Evolutionary conservation across 2,888 invertebrate species (phyloP), one percentile per base, ranked within the genome.

Genomic region (Monoplex corrugatus): DNA sequence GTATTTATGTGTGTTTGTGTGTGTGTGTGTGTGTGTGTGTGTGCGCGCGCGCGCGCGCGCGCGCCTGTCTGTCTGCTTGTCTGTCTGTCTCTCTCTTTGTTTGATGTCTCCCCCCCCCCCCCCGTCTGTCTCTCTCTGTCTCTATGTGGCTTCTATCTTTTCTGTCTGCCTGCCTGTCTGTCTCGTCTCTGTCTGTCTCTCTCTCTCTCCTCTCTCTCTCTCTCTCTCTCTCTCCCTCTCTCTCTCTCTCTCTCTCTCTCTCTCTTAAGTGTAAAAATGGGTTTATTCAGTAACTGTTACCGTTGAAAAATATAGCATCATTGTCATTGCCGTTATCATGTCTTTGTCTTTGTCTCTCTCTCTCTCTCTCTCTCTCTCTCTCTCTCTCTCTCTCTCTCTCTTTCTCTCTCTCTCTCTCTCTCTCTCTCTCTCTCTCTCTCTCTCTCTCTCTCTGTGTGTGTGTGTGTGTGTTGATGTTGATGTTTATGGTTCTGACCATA

Each of bases 391-490:
- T 68, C 23, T 78, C 19, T 78, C 40, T 78, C 40, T 3, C 10
- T 19, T 13, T 13, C 50, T 50, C 19, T 50, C 10, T 50, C 10
- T 50, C 50, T n/a, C 50, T 50, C 50, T 19, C 50, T 13, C 10
- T 13, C 50, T 50, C 10, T 50, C 50, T 50, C 8, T 50, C 50
- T 50, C 10, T 50, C 50, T 50, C 10, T 75, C 35, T 68, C 8
- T 89, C 19, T n/a, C 8, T 83, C 19, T 89, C 43, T 75, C 83
- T 44, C 5, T 87, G n/a, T 68, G 38, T 78, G 13, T 40, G 72
- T 80, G 13, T 82, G 50, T 86, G 72, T 86, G 16, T 10, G n/a
- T 87, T 1, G 5, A 43, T 85, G 50, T 63, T 19, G 72, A 44
- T n/a, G n/a, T 84, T 5, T 19, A 8, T 40, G 40, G 13, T 5